Evolutionary conservation across 2,888 invertebrate genomes (phyloP), one percentile per base, ranked within the genome.

Genomic region (Allygus modestus): DNA sequence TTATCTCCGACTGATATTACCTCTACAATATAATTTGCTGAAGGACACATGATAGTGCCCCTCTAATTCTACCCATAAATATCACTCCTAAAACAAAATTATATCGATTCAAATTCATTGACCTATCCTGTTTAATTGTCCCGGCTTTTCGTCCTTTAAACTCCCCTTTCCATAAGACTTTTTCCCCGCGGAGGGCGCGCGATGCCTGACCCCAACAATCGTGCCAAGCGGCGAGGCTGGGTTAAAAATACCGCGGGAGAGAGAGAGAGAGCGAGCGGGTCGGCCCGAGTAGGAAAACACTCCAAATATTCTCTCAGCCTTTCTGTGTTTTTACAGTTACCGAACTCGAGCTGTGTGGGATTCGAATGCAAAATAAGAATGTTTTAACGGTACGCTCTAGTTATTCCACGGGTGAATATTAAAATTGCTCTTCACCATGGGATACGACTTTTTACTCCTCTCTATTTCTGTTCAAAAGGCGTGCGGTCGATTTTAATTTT

Each of bases 231-330:
- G 31, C 23, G 73, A 43, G 37, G 23, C 41, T 20, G 43, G 5
- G 43, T 20, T 73, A 73, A 73, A 73, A 41, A 73, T 79, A 79
- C 37, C 46, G 5, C 17, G n/a, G 31, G 11, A 20, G 65, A 51
- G 81, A n/a, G 81, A 33, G 81, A 1, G 61, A 79, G 46, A 46
- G 79, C 2, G 46, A 46, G 51, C 1, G 79, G 12, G 20, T 51
- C 17, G 31, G 54, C 23, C 54, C 20, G 20, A 26, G 58, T 58
- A 58, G 28, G 28, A 65, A 65, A 65, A 65, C 31, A 65, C 65
- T 65, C 31, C n/a, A 31, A 54, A 65, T 65, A 65, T 65, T 65
- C 31, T 26, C 65, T 65, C 65, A 4, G 26, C 31, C 20, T 58
- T 28, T 28, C 28, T 58, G 28, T 65, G 54, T 65, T 65, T 65